A percentile compares a stretch with the other conserved stretches of the same genome.
Evolutionary conservation across 2,113 vertebrate genomes (phyloP).

Genomic region (Heteronetta atricapilla): DNA sequence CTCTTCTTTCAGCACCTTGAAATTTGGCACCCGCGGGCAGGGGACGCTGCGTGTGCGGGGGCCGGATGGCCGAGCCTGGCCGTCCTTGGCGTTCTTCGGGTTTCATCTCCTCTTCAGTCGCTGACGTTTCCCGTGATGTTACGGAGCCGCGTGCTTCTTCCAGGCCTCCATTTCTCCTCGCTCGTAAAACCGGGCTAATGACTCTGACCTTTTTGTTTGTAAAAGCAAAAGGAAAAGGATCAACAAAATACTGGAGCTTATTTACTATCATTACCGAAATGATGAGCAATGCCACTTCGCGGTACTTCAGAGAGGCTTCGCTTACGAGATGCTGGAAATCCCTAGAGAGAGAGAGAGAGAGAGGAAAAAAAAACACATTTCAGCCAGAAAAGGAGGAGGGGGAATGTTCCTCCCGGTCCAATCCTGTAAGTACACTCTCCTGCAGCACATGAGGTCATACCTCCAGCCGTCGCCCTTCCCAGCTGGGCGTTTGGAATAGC

Average conservation of each 20-base stretch:
- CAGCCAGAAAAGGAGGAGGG: neutral
- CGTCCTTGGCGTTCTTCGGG: neutral
- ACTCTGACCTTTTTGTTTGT: constrained; percentile 67
- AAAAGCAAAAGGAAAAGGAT: constrained; percentile 60
- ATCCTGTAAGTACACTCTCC: neutral
- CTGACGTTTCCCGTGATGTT: neutral
- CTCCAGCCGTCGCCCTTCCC: neutral
- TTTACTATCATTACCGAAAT: constrained; percentile 55
- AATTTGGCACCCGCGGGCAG: accelerated
- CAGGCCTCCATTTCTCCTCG: neutral
- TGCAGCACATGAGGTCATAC: neutral
- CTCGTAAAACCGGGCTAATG: constrained; percentile 49
- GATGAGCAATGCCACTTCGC: constrained; percentile 50
- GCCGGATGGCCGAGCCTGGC: neutral
- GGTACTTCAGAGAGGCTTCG: constrained; percentile 28
- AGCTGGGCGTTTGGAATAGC: neutral
- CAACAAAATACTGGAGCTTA: constrained; percentile 53
- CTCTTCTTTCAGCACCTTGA: neutral
- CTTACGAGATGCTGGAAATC: constrained; percentile 41
- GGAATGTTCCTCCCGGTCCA: neutral
- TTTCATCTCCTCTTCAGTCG: neutral
- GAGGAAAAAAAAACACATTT: neutral
- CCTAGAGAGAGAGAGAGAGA: constrained; percentile 47
- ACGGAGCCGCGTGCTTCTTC: neutral
- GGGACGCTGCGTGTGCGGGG: neutral